phyloP scores from a whole-genome alignment of 2,797 vertebrate genomes.

The Lagocephalus sceleratus region DNA sequence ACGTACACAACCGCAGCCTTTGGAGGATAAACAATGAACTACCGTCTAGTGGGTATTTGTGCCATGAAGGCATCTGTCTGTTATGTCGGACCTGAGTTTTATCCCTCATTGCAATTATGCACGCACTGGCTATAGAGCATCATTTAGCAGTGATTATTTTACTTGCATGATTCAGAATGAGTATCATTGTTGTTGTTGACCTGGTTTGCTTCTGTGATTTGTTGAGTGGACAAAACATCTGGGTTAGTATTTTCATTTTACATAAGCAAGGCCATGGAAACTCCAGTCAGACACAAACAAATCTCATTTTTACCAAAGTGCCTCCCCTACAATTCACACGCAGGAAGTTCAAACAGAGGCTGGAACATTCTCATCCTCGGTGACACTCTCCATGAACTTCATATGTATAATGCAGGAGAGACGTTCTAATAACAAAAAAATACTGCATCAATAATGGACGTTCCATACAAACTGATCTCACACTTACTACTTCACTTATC shows the following conservation, averaged over 20 bases:
- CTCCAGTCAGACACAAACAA: conserved; percentile 1
- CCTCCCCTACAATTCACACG: neutral
- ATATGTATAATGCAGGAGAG: conserved; percentile 47
- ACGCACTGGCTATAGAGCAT: conserved; percentile 32
- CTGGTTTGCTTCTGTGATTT: conserved; percentile 24
- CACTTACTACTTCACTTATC: conserved; percentile 33
- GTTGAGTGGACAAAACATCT: too few species aligned
- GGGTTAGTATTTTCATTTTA: too few species aligned
- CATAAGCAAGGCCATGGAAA: conserved; percentile 1
- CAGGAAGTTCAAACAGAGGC: conserved; percentile 21
- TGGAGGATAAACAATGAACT: conserved; percentile 28
- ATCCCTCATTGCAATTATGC: conserved; percentile 42
- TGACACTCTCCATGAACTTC: conserved; percentile 45
- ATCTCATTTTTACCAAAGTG: neutral
- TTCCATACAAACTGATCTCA: conserved; percentile 35
- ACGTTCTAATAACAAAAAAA: conserved; percentile 46
- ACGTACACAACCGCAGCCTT: conserved; percentile 19
- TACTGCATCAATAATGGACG: conserved; percentile 52
- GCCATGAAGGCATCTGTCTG: conserved; percentile 16
- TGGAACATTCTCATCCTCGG: conserved; percentile 22
- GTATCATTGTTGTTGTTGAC: conserved; percentile 13
- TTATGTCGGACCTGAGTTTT: conserved; percentile 23
- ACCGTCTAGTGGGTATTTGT: conserved; percentile 30
- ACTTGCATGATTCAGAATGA: conserved; percentile 24
- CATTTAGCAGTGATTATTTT: conserved; percentile 40